Base-by-base conservation (phyloP, 2,113 vertebrate species). In the Crypturellus undulatus region DNA sequence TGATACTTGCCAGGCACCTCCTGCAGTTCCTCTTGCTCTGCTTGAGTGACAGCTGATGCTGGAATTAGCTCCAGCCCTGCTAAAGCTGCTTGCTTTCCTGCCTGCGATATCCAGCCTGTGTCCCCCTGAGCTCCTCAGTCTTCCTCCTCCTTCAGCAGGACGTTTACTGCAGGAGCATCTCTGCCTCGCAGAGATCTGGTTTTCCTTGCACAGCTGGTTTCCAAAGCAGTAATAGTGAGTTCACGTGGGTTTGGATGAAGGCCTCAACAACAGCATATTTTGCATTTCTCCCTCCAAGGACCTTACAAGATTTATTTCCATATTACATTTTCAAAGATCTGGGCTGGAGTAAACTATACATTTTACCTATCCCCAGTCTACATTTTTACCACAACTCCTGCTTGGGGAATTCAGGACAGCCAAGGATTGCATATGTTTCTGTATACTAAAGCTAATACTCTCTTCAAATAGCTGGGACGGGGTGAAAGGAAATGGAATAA, bases 281-380 rank as follows among this genome's bases (percentile, higher is more conserved):
- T 94, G 65, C 92, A 62, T 95, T 94, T 95, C 78, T 94, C n/a
- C 24, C 59, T 90, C 79, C 77, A 49, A 86, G 82, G 65, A 90
- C 64, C 68, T 65, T 40, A 32, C 9, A 32, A 38, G 43, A 65
- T 79, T 62, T 91, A 42, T 86, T 93, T 87, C 63, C 63, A 1
- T 49, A 42, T 82, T 91, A 79, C 40, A 14, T 81, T 94, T 93
- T 79, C 77, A 86, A 89, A 85, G 72, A 36, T 0, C 0, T 10
- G 30, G 28, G 9, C 65, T 87, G 69, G n/a, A 87, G 68, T 68
- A 71, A 95, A 71, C 15, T 6, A 32, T 65, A 54, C 5, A 3
- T 89, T 93, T 88, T 64, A 68, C 28, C 60, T 72, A 30, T 17
- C 71, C 64, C n/a, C 56, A 52, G 13, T 25, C 70, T 86, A 69